Percentiles rank a stretch among this genome's conserved stretches.
Conservation (phyloP, 2,888 invertebrate species). For the Rhagophthalmus giganteus region DNA sequence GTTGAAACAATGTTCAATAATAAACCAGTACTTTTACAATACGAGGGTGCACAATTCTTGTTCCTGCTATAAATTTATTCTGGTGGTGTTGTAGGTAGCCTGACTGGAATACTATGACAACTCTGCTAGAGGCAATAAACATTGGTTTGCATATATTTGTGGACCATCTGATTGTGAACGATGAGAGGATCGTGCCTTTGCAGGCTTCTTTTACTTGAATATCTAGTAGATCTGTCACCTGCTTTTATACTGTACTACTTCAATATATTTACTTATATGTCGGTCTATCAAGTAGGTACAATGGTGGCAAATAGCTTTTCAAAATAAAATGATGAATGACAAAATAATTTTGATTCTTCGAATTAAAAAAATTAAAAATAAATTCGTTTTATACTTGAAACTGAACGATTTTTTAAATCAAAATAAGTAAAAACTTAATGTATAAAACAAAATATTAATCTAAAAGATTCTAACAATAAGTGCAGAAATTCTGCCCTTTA, state of each 20-base stretch:
- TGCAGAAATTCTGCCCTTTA: too few species aligned
- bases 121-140: slow-evolving; percentile 36
- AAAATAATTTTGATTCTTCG: too few species aligned
- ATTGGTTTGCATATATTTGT: slow-evolving; percentile 40
- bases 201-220: slow-evolving; percentile 12
- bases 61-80: slow-evolving; percentile 34
- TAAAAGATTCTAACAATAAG: too few species aligned
- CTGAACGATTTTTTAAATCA: too few species aligned
- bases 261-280: too few species aligned
- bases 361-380: too few species aligned
- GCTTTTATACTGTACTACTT: slow-evolving; percentile 8
- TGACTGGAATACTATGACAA: slow-evolving; percentile 33
- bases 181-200: slow-evolving; percentile 34
- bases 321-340: too few species aligned
- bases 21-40: slow-evolving; percentile 33
- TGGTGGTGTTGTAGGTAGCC: slow-evolving; percentile 34
- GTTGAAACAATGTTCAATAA: slow-evolving; percentile 33
- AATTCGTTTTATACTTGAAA: too few species aligned
- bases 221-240: slow-evolving; percentile 22
- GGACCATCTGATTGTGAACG: slow-evolving; percentile 36
- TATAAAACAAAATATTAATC: too few species aligned
- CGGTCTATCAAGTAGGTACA: too few species aligned
- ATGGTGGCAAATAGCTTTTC: too few species aligned
- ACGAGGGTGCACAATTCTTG: slow-evolving; percentile 31
- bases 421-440: too few species aligned